These are phyloP conservation scores for Silurus glanis DNA, from an alignment of 2,113 vertebrate species.

Conservation along the genomic window DNA sequence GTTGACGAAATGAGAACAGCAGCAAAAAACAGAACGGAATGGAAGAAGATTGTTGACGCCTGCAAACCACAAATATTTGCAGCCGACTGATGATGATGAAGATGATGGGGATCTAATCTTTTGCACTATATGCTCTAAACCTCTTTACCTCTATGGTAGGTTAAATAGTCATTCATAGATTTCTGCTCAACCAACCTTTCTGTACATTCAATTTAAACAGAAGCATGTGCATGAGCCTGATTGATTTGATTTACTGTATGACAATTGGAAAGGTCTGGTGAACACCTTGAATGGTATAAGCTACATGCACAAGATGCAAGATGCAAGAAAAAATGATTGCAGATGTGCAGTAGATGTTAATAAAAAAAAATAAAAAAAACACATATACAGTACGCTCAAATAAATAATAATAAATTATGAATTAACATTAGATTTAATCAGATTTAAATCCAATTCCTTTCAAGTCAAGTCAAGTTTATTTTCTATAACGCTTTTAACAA, in stretches of 20 bases:
- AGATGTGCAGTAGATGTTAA: not conserved
- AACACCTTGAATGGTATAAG: not conserved
- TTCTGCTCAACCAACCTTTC: constrained; percentile 1
- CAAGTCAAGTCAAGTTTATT: too few species aligned
- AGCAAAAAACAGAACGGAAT: too few species aligned
- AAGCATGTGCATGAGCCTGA: not conserved
- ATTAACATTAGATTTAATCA: constrained; percentile 11
- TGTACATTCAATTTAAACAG: not conserved
- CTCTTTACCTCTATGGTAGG: not conserved
- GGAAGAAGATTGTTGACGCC: too few species aligned
- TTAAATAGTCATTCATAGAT: not conserved
- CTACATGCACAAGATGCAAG: not conserved
- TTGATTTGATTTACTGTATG: not conserved
- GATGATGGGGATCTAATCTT: not conserved
- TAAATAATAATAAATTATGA: not conserved
- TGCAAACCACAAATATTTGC: too few species aligned
- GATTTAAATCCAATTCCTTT: not conserved
- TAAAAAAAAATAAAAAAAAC: not conserved
- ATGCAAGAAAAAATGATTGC: not conserved
- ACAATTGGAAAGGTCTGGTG: not conserved
- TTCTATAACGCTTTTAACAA: too few species aligned
- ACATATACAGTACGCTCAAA: too few species aligned
- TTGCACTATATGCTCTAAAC: not conserved
- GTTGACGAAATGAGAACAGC: too few species aligned
- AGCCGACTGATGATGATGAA: too few species aligned